phyloP scores from a whole-genome alignment of 2,888 invertebrate genomes.

The Pseudococcus longispinus region DNA sequence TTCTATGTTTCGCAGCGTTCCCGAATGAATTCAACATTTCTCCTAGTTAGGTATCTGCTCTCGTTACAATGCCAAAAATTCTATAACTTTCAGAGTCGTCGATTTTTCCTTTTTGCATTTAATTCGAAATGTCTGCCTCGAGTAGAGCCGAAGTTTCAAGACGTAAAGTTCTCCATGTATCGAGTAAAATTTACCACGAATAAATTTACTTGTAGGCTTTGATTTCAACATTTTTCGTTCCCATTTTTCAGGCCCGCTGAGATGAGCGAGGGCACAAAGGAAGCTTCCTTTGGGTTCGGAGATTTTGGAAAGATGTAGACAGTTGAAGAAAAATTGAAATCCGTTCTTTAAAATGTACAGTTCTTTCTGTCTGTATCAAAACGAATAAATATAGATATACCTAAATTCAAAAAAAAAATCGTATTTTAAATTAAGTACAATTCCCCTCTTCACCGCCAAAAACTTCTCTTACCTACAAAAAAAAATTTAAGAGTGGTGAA shows the following conservation, averaged over 20 bases:
- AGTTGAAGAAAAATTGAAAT: no score
- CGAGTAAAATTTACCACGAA: neutral
- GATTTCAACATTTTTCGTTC: neutral
- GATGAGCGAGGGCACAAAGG: neutral
- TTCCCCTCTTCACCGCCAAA: no score
- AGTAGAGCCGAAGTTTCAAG: neutral
- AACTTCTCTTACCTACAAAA: no score
- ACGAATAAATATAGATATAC: no score
- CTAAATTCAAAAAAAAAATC: no score
- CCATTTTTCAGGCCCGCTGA: neutral
- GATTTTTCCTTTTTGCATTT: constrained; percentile 1
- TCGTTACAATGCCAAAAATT: neutral
- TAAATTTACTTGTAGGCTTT: neutral
- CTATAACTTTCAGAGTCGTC: neutral
- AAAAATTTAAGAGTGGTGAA: no score
- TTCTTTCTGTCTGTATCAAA: no score
- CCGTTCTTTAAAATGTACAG: no score
- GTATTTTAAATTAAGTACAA: no score
- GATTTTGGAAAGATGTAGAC: no score
- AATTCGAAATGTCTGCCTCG: neutral
- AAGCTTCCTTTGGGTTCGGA: no score
- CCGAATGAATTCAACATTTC: neutral
- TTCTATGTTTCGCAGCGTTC: neutral
- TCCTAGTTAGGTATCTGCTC: neutral
- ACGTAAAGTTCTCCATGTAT: neutral